phyloP scores from a whole-genome alignment of 2,888 invertebrate genomes.

The Merodon equestris region DNA sequence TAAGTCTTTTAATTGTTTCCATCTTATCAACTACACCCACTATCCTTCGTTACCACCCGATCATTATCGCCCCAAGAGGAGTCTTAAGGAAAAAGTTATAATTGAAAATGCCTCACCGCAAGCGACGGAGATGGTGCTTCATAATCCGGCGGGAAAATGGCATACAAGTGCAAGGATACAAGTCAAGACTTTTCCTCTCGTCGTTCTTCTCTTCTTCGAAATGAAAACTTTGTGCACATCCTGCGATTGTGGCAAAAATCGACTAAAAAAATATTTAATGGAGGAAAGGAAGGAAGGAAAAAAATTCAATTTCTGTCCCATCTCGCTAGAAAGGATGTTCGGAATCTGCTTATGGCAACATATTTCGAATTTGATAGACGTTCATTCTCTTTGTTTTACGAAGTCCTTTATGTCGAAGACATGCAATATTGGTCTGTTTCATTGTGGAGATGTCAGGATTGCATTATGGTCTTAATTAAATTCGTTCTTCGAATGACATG shows the following conservation, averaged over 20 bases:
- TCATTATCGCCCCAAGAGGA: slow-evolving; percentile 17
- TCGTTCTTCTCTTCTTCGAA: too few relatives aligned
- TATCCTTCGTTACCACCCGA: not conserved
- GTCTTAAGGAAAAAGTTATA: slow-evolving; percentile 1
- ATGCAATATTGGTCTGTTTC: not conserved
- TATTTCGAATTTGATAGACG: slow-evolving; percentile 39
- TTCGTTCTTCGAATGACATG: slow-evolving; percentile 41
- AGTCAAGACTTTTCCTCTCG: too few relatives aligned
- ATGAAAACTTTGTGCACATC: too few relatives aligned
- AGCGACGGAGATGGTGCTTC: not conserved
- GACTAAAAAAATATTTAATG: too few relatives aligned
- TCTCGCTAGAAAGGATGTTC: too few relatives aligned
- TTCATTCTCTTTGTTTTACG: slow-evolving; percentile 3
- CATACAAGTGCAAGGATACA: too few relatives aligned
- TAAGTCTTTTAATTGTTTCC: slow-evolving; percentile 46
- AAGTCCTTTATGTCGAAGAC: too few relatives aligned
- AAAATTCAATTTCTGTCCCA: slow-evolving; percentile 31
- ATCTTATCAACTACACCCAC: not conserved
- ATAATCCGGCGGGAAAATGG: too few relatives aligned
- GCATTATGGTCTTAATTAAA: slow-evolving; percentile 47
- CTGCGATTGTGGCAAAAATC: too few relatives aligned
- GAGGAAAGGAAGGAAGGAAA: not conserved
- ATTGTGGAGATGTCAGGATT: slow-evolving; percentile 5
- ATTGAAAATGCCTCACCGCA: slow-evolving; percentile 6
- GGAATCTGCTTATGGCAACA: slow-evolving; percentile 16